Evolutionary conservation across 2,113 vertebrate species (phyloP).

Genomic region (Pristiophorus japonicus): DNA sequence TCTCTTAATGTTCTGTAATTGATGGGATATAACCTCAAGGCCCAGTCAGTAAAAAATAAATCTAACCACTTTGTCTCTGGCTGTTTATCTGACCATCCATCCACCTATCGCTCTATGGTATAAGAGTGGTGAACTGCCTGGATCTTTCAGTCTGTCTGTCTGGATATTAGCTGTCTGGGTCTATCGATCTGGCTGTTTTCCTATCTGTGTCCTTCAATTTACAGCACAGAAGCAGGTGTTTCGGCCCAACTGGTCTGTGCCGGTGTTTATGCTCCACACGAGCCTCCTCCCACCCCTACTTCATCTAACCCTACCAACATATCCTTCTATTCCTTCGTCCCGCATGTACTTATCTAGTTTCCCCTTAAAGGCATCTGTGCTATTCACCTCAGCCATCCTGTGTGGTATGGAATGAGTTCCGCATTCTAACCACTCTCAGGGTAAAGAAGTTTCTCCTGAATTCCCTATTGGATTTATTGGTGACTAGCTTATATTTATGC

Average conservation of each 20-base stretch:
- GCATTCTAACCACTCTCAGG: not conserved
- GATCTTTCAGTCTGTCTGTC: not conserved
- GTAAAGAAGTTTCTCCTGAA: not conserved
- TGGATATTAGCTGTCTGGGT: not conserved
- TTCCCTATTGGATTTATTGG: not conserved
- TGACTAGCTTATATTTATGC: not conserved
- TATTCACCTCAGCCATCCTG: not conserved
- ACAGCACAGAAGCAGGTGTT: not conserved
- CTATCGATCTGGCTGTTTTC: not conserved
- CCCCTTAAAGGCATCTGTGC: not conserved
- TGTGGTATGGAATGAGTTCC: not conserved
- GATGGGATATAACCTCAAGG: not conserved
- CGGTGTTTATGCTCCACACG: too few species aligned
- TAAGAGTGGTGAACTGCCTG: not conserved
- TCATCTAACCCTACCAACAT: not conserved
- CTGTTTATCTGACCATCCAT: constrained; percentile 8
- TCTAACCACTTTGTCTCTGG: not conserved
- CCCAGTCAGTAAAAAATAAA: not conserved
- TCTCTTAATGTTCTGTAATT: not conserved
- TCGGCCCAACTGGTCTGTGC: not conserved
- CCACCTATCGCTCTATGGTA: not conserved
- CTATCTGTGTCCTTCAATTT: not conserved
- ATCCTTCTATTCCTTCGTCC: not conserved
- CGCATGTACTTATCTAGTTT: not conserved
- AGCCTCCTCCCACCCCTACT: not conserved